phyloP scores from a whole-genome alignment of 2,113 vertebrate genomes.

The Paedocypris sp. region DNA sequence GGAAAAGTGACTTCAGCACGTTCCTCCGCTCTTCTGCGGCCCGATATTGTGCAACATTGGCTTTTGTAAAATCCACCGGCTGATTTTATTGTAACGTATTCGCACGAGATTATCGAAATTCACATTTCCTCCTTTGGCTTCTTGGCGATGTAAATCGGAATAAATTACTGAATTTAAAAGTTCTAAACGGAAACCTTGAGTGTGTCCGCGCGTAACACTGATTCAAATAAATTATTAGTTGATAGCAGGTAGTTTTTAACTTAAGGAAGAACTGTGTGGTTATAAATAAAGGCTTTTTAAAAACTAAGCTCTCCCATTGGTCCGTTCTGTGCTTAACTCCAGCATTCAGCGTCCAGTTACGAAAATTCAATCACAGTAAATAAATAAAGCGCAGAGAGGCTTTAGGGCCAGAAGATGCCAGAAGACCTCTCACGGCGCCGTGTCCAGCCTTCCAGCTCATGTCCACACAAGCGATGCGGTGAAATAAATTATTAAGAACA shows the following conservation, averaged over 20 bases:
- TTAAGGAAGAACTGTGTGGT: background rate
- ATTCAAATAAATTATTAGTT: background rate
- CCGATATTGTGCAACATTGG: background rate
- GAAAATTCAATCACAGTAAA: slow-evolving; percentile 31
- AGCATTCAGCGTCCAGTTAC: slow-evolving; percentile 33
- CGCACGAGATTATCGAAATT: too few species aligned
- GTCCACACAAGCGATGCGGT: background rate
- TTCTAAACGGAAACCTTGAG: too few species aligned
- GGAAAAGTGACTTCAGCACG: too few species aligned
- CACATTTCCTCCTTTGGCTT: too few species aligned
- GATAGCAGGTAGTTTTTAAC: background rate
- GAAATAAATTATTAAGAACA: slow-evolving; percentile 19
- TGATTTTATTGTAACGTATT: background rate
- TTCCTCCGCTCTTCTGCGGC: too few species aligned
- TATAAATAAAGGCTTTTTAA: slow-evolving; percentile 15
- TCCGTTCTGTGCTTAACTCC: slow-evolving; percentile 24
- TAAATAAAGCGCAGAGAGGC: slow-evolving; percentile 25
- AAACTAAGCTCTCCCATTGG: slow-evolving; percentile 20
- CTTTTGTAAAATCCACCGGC: background rate
- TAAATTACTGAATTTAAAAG: too few species aligned
- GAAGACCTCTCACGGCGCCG: background rate
- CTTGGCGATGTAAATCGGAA: too few species aligned
- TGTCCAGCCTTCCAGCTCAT: background rate
- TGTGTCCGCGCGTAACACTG: background rate
- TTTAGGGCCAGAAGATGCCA: background rate